A percentile compares a stretch with the other conserved stretches of the same genome.
These are phyloP conservation scores for Andricus grossulariae DNA, from an alignment of 1,140 invertebrate species.

Conservation along the genomic window DNA sequence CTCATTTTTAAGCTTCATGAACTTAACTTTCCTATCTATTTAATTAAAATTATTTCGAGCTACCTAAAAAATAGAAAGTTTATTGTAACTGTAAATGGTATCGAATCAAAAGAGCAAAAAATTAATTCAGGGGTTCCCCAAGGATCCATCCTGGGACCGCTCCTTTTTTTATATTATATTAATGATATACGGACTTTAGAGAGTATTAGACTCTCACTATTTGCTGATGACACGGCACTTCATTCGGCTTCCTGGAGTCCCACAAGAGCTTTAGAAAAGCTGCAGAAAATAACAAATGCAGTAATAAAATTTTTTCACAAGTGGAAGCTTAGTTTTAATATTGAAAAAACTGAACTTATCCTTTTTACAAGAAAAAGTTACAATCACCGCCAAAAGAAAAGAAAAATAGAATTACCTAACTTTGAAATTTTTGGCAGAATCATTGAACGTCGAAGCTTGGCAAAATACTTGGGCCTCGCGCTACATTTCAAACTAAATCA, in stretches of 20 bases:
- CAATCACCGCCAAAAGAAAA: background rate
- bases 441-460: background rate
- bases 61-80: no score
- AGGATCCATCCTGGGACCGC: no score
- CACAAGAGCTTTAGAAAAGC: background rate
- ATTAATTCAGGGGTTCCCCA: no score
- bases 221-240: background rate
- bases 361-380: no score
- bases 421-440: background rate
- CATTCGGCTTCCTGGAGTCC: background rate
- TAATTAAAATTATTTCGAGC: constrained; percentile 44
- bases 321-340: background rate
- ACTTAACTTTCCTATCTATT: constrained; percentile 30
- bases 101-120: no score
- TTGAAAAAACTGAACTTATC: background rate
- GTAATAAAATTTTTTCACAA: background rate
- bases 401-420: background rate
- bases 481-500: background rate
- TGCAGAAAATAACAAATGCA: background rate
- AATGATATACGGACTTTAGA: no score
- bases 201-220: background rate
- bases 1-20: constrained; percentile 48
- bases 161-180: no score
- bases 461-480: no score
- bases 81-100: no score